These are phyloP conservation scores for Pygoscelis adeliae DNA, from an alignment of 2,113 vertebrate species.

Conservation along the genomic window DNA sequence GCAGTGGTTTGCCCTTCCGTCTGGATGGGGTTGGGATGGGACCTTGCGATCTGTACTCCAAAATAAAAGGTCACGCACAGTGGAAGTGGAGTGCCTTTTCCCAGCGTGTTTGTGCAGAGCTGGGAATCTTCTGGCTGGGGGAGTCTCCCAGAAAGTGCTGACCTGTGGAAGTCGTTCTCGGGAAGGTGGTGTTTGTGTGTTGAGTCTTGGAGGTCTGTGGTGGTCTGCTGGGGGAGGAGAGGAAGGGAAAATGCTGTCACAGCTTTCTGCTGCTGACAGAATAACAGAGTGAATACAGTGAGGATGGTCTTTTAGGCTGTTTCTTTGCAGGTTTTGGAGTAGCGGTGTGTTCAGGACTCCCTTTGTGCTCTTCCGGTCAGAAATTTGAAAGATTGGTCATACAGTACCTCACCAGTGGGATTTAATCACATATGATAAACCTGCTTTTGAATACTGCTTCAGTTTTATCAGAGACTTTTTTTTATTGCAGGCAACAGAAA, in stretches of 20 bases:
- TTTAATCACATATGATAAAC: background rate
- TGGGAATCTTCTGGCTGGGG: background rate
- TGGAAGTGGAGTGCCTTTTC: background rate
- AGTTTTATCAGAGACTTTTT: background rate
- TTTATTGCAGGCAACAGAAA: background rate
- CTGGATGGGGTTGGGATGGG: background rate
- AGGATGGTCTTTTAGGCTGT: background rate
- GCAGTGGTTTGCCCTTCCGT: background rate
- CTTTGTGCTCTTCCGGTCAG: background rate
- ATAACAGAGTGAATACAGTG: fast-evolving
- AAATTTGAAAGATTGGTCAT: background rate
- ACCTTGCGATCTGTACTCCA: background rate
- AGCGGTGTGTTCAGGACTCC: background rate
- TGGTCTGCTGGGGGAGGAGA: background rate
- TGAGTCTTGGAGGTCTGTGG: background rate
- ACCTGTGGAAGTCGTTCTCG: background rate
- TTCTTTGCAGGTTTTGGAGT: background rate
- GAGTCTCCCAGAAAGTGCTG: background rate
- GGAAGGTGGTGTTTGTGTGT: background rate
- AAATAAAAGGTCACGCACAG: background rate
- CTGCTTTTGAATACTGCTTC: background rate
- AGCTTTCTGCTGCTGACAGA: background rate
- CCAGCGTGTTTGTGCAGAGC: background rate
- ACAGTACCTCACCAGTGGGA: background rate
- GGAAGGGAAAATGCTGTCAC: background rate